phyloP scores from a whole-genome alignment of 2,888 invertebrate genomes.

The Chrysolina americana region DNA sequence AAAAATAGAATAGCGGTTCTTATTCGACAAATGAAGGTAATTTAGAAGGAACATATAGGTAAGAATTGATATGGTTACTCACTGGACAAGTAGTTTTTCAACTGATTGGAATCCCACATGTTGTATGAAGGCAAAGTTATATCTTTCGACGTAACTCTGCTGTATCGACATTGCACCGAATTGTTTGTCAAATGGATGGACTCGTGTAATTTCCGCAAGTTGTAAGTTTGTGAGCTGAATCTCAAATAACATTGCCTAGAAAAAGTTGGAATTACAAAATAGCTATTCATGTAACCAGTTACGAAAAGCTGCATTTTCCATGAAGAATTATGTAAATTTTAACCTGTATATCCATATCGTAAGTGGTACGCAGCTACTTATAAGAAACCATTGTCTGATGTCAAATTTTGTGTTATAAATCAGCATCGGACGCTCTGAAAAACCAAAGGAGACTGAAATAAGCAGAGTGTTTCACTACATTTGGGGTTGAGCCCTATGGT shows the following conservation, averaged over 20 bases:
- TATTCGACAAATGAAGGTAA: too few species aligned
- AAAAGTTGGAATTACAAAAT: slow-evolving; percentile 37
- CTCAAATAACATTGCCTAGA: slow-evolving; percentile 83
- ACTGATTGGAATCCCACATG: slow-evolving; percentile 88
- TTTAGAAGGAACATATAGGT: too few species aligned
- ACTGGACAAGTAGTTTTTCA: slow-evolving; percentile 70
- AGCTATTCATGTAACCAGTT: too few species aligned
- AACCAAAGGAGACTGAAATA: slow-evolving; percentile 7
- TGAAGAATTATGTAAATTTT: slow-evolving; percentile 27
- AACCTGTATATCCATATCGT: slow-evolving; percentile 89
- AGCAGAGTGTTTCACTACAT: too few species aligned
- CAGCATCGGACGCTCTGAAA: slow-evolving; percentile 78
- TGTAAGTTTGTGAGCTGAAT: slow-evolving; percentile 89
- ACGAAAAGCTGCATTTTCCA: too few species aligned
- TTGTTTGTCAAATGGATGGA: slow-evolving; percentile 91
- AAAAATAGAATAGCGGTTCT: too few species aligned
- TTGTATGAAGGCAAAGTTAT: slow-evolving; percentile 80
- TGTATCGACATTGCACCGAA: slow-evolving; percentile 86
- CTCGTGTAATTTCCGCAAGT: slow-evolving; percentile 84
- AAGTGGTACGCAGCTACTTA: slow-evolving; percentile 83
- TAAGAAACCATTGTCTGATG: slow-evolving; percentile 90
- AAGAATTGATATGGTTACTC: slow-evolving; percentile 10
- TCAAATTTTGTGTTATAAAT: slow-evolving; percentile 92
- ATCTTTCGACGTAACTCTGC: slow-evolving; percentile 70
- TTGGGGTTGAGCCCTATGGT: too few species aligned